Evolutionary conservation across 2,113 vertebrate genomes (phyloP), one percentile per base, ranked within the genome.

Genomic region (Uria aalge): DNA sequence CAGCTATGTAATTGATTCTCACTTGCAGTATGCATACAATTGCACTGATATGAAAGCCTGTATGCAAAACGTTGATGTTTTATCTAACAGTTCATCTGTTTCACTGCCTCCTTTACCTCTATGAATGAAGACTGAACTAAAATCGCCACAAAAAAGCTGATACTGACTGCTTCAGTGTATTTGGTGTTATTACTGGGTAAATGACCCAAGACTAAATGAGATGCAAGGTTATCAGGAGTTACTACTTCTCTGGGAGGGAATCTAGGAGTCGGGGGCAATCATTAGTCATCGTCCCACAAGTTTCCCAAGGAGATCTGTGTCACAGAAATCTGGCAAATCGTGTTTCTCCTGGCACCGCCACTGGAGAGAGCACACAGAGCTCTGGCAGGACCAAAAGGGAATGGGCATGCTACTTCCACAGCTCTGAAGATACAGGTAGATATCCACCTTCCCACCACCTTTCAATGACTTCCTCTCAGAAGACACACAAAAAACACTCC

Each of bases 1-100:
- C 76, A 72, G 52, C 66, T 75, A 53, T 40, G 75, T 63, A 97
- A 94, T 75, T 88, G 78, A 94, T 90, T 82, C 41, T 91, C 19
- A 21, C 14, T 83, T 88, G 87, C 91, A 85, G 34, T 53, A 56
- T 80, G 56, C 29, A 92, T 81, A 59, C 62, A 86, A 67, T 40
- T 89, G 76, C 53, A 64, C 75, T 15, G 16, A 69, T 80, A 93
- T 15, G 12, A 91, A 97, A 94, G 85, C n/a, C 18, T 82, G 7
- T 48, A 27, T n/a, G 21, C 68, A 64, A 90, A 95, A 80, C 0
- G 4, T 11, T 56, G 41, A 30, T 41, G 67, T 78, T 94, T 80
- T 75, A 92, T 89, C 60, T 74, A 79, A 69, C 11, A 41, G 40
- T 30, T 59, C 13, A 68, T 50, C 94, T 85, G n/a, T 90, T 89